Evolutionary conservation across 2,797 vertebrate genomes (phyloP).

Genomic region (Gila robusta): DNA sequence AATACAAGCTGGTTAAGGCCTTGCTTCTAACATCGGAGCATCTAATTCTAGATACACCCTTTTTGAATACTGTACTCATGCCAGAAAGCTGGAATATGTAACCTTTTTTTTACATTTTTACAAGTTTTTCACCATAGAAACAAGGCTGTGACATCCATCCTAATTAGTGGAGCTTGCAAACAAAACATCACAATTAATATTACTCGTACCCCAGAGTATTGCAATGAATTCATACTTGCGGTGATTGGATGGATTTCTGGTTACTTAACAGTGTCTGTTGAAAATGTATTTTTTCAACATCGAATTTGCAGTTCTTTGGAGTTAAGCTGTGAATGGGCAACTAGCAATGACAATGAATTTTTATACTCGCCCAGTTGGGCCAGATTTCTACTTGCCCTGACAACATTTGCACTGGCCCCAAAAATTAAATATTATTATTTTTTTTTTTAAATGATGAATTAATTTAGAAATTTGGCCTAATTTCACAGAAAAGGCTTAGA

Average conservation of each 20-base stretch:
- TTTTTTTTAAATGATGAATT: too few relatives aligned
- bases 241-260: not conserved
- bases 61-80: not conserved
- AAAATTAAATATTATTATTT: not conserved
- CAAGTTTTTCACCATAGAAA: not conserved
- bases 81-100: not conserved
- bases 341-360: not conserved
- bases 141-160: not conserved
- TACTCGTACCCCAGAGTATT: not conserved
- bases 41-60: not conserved
- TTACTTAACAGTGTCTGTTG: too few relatives aligned
- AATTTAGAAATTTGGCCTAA: too few relatives aligned
- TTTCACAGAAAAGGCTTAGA: too few relatives aligned
- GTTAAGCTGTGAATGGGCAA: not conserved
- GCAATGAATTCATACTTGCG: not conserved
- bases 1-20: not conserved
- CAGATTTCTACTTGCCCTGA: not conserved
- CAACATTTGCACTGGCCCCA: not conserved
- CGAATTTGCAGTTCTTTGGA: not conserved
- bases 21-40: not conserved
- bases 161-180: not conserved
- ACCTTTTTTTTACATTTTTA: not conserved
- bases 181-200: not conserved
- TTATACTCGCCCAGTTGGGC: not conserved
- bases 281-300: too few relatives aligned